These are phyloP conservation scores for Myrmecobius fasciatus DNA, from an alignment of 2,113 vertebrate genomes.

Conservation along the genomic window DNA sequence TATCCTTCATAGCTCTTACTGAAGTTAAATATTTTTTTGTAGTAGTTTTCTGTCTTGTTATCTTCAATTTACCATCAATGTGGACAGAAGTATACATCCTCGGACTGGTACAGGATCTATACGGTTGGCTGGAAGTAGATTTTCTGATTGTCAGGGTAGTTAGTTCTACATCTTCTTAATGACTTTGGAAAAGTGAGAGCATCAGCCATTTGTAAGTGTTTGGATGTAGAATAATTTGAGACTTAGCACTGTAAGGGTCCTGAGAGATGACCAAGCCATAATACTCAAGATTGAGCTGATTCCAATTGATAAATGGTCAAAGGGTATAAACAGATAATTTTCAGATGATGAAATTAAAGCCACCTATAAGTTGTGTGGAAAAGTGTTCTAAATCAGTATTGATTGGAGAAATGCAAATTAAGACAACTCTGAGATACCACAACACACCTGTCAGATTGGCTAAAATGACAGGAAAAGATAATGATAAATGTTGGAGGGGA, in stretches of 20 bases:
- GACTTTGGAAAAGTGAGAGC: neutral
- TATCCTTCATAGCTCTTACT: neutral
- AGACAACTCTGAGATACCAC: too few relatives aligned
- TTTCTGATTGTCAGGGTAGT: neutral
- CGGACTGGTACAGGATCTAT: neutral
- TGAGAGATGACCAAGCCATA: neutral
- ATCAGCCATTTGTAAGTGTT: neutral
- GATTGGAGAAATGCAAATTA: too few relatives aligned
- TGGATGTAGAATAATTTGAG: neutral
- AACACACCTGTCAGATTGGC: too few relatives aligned
- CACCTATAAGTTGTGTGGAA: too few relatives aligned
- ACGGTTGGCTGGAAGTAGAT: neutral
- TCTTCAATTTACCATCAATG: neutral
- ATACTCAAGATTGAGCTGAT: neutral
- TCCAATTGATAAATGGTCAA: too few relatives aligned
- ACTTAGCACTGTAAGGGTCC: neutral
- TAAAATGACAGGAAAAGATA: too few relatives aligned
- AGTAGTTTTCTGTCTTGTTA: neutral
- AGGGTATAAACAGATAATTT: too few relatives aligned
- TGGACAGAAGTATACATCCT: neutral
- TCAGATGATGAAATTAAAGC: too few relatives aligned
- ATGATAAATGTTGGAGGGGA: too few relatives aligned
- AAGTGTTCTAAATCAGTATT: too few relatives aligned
- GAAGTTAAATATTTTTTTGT: slow-evolving; percentile 20
- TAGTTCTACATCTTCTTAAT: neutral